Base-by-base conservation (phyloP, 2,113 vertebrate genomes). In the Pseudolaguvia tuberculata region DNA sequence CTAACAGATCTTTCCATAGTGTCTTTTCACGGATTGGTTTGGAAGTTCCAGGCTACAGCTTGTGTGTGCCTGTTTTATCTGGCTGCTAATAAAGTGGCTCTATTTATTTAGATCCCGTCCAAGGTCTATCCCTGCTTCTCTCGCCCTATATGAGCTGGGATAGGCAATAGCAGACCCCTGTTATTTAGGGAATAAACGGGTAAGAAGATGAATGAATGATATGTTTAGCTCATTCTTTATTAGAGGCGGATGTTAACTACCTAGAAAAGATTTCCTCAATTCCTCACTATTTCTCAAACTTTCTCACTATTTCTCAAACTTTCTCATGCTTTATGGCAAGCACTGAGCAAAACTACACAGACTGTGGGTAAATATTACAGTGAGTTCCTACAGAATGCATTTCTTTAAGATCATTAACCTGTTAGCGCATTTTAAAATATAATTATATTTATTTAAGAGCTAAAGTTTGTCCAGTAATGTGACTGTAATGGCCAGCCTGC, bases 1-100 rank as follows among this genome's bases (percentile, higher is more conserved):
- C 6, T 58, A 35, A 23, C 29, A 70, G 61, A 27, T 23, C 61
- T 75, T 75, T 75, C 72, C 39, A 66, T 56, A 10, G 15, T 48
- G 18, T 25, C 25, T 47, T 66, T 31, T 29, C 59, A 74, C 0
- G 23, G 20, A 57, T 70, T 67, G 39, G 39, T 42, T 42, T 42
- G 39, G 8, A 65, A 79, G 21, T 66, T 58, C 47, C 27, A 53
- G 18, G 18, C 25, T 31, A 67, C 50, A 59, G 67, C 48, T 73
- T 23, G n/a, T 63, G 39, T 78, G 25, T 58, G n/a, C 58, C n/a
- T 31, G 61, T 56, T 59, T 17, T 61, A 35, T 45, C 12, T 63
- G 17, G 2, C 27, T 59, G 57, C 5, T 45, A 63, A 45, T 45
- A 15, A 23, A 9, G n/a, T 63, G 12, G 21, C 12, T 25, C 0